Evolutionary conservation across 2,888 invertebrate species (phyloP).

Genomic region (Micropterix aruncella): DNA sequence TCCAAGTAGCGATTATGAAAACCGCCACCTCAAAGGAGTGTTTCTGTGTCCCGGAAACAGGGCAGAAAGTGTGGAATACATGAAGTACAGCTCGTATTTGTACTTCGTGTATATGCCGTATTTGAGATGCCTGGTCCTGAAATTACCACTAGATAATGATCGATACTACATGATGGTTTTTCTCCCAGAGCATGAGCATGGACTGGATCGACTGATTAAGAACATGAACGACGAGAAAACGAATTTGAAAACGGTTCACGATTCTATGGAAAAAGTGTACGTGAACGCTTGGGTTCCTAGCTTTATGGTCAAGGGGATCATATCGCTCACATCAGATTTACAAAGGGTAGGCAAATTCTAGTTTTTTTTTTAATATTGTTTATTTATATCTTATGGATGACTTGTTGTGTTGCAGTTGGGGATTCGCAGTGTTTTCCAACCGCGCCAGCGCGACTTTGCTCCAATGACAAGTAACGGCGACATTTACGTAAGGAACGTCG

Average conservation of each 20-base stretch:
- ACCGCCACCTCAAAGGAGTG: slow-evolving; percentile 17
- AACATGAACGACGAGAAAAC: slow-evolving; percentile 45
- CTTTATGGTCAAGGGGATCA: slow-evolving; percentile 65
- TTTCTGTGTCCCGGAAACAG: slow-evolving; percentile 35
- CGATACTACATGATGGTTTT: slow-evolving; percentile 65
- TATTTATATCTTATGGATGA: no score
- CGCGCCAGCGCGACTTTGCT: slow-evolving; percentile 61
- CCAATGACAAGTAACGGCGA: slow-evolving; percentile 66
- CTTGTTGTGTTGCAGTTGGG: slow-evolving; percentile 50
- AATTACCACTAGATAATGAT: slow-evolving; percentile 66
- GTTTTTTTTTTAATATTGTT: no score
- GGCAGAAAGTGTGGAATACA: slow-evolving; percentile 44
- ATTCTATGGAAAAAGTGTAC: slow-evolving; percentile 51
- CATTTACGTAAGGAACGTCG: slow-evolving; percentile 69
- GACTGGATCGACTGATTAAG: slow-evolving; percentile 46
- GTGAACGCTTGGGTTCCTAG: slow-evolving; percentile 69
- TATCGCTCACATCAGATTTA: slow-evolving; percentile 65
- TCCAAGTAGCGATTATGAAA: slow-evolving; percentile 6
- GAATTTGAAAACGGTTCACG: slow-evolving; percentile 51
- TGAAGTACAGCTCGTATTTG: slow-evolving; percentile 63
- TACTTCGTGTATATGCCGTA: slow-evolving; percentile 62
- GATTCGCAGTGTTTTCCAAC: slow-evolving; percentile 66
- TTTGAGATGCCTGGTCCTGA: slow-evolving; percentile 55
- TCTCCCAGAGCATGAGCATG: slow-evolving; percentile 49
- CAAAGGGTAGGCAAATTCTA: slow-evolving; percentile 48